phyloP scores from a whole-genome alignment of 1,140 invertebrate species.

The Zophobas morio region DNA sequence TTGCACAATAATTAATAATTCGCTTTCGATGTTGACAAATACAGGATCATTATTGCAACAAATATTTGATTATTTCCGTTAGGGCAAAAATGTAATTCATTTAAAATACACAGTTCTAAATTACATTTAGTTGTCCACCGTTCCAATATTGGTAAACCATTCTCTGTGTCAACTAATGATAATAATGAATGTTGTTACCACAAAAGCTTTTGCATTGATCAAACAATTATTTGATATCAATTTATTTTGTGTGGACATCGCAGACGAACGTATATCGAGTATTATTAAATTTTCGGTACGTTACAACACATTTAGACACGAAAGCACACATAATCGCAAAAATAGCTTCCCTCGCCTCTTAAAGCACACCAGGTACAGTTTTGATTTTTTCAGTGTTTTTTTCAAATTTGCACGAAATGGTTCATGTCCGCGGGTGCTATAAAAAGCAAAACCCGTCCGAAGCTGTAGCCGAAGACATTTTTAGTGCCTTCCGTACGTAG shows the following conservation, averaged over 20 bases:
- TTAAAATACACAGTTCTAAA: conserved; percentile 4
- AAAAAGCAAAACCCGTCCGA: conserved; percentile 21
- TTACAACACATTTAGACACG: background rate
- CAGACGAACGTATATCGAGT: background rate
- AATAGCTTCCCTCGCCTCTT: background rate
- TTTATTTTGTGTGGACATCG: conserved; percentile 9
- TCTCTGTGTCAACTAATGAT: conserved; percentile 19
- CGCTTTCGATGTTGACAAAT: background rate
- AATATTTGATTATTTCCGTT: conserved; percentile 19
- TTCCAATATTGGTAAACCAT: conserved; percentile 21
- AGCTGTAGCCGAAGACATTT: conserved; percentile 9
- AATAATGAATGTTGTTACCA: conserved; percentile 22
- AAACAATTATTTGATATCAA: conserved; percentile 18
- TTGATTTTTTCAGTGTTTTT: background rate
- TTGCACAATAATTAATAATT: no score
- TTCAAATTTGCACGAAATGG: background rate
- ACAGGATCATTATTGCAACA: conserved; percentile 5
- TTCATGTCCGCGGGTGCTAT: background rate
- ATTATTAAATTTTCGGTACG: conserved; percentile 22
- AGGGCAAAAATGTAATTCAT: conserved; percentile 12
- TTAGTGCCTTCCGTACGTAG: conserved; percentile 30
- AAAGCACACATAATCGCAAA: background rate
- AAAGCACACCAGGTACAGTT: no score
- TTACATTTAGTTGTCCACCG: conserved; percentile 4
- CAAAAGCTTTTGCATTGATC: conserved; percentile 31